Conservation (phyloP, 2,797 vertebrate genomes). For the Gobio occitaniae region DNA sequence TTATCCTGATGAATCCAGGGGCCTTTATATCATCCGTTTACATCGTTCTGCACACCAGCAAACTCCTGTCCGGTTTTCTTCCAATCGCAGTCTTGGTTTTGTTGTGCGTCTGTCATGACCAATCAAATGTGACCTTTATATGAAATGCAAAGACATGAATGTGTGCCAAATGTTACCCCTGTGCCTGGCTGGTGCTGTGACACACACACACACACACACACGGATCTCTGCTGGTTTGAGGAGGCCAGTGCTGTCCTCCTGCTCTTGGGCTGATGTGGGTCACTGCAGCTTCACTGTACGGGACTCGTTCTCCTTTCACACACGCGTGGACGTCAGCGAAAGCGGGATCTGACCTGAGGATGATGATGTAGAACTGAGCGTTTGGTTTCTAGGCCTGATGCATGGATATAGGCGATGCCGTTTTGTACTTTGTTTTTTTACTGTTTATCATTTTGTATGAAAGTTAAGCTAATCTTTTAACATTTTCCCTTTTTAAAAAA, state of each 20-base stretch:
- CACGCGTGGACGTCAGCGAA: slow-evolving; percentile 28
- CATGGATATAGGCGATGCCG: slow-evolving; percentile 61
- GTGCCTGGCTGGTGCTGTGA: background rate
- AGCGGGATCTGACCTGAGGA: slow-evolving; percentile 32
- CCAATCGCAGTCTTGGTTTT: background rate
- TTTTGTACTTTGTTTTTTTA: slow-evolving; percentile 56
- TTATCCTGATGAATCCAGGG: slow-evolving; percentile 20
- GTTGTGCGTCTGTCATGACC: background rate
- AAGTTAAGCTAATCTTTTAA: slow-evolving; percentile 62
- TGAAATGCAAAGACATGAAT: slow-evolving; percentile 14
- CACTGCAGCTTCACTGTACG: slow-evolving; percentile 45
- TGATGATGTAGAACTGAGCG: slow-evolving; percentile 40
- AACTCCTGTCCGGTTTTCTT: background rate
- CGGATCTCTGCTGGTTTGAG: background rate
- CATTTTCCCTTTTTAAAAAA: slow-evolving; percentile 41
- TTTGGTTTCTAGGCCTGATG: slow-evolving; percentile 55
- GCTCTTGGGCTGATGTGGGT: slow-evolving; percentile 40
- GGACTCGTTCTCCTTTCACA: slow-evolving; percentile 29
- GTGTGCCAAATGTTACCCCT: slow-evolving; percentile 31
- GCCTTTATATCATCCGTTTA: slow-evolving; percentile 43
- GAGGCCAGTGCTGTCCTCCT: background rate
- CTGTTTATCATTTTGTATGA: slow-evolving; percentile 56
- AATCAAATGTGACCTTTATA: slow-evolving; percentile 6
- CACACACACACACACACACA: too few species aligned
- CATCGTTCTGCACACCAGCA: slow-evolving; percentile 27